Evolutionary conservation across 2,797 vertebrate genomes (phyloP).

Genomic region (Urocyon cinereoargenteus): DNA sequence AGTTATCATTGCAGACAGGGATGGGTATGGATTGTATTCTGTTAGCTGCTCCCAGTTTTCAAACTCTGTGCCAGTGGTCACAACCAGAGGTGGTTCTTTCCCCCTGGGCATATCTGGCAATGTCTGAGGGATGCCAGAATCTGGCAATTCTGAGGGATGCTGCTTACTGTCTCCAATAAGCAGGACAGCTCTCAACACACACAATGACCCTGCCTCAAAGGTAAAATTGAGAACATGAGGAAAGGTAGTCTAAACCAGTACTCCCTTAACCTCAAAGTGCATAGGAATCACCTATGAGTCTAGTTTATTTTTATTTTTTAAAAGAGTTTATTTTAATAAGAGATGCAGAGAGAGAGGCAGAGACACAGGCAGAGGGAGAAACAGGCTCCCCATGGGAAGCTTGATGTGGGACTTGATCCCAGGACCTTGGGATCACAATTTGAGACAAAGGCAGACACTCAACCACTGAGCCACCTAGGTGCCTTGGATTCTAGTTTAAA

Average conservation of each 20-base stretch:
- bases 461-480: too few species aligned
- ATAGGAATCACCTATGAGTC: not conserved
- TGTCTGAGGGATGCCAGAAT: not conserved
- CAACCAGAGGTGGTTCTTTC: not conserved
- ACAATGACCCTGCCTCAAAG: not conserved
- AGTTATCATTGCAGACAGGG: not conserved
- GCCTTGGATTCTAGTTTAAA: not conserved
- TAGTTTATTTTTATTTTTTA: not conserved
- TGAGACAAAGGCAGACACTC: too few species aligned
- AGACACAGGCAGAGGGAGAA: too few species aligned
- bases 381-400: too few species aligned
- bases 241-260: not conserved
- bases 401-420: too few species aligned
- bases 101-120: not conserved
- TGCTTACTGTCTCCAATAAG: not conserved
- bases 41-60: not conserved
- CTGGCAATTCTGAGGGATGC: not conserved
- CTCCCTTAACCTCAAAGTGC: not conserved
- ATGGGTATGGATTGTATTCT: not conserved
- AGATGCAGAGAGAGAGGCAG: too few species aligned
- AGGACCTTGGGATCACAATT: too few species aligned
- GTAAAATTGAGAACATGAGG: not conserved
- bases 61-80: not conserved
- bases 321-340: too few species aligned
- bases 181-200: not conserved